Conservation (phyloP, 2,113 vertebrate genomes). For the Anoplopoma fimbria region DNA sequence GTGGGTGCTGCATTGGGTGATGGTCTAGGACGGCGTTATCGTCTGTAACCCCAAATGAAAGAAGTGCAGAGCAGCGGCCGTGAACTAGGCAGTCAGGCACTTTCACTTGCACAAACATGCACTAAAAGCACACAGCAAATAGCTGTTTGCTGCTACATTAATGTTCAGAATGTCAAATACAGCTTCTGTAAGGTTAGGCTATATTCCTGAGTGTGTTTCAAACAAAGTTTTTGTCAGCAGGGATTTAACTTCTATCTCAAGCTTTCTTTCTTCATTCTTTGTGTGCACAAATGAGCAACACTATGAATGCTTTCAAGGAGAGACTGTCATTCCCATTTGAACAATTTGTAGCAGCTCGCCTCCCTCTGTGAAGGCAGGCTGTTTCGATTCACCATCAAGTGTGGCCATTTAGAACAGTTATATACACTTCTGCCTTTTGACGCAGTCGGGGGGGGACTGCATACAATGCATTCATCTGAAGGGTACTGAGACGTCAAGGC, state of each 20-base stretch:
- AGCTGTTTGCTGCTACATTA: too few relatives aligned
- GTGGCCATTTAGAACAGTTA: not conserved
- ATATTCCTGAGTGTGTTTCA: not conserved
- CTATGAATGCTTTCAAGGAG: not conserved
- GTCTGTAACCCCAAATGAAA: too few relatives aligned
- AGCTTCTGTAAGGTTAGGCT: too few relatives aligned
- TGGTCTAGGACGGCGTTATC: too few relatives aligned
- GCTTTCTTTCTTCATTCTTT: not conserved
- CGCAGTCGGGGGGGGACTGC: fast-evolving
- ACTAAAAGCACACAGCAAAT: too few relatives aligned
- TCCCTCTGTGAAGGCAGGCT: not conserved
- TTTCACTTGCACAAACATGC: too few relatives aligned
- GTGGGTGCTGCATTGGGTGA: too few relatives aligned
- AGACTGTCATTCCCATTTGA: not conserved
- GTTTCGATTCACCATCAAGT: not conserved
- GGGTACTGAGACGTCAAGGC: not conserved
- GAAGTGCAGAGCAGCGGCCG: too few relatives aligned
- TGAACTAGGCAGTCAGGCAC: too few relatives aligned
- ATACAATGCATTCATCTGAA: not conserved
- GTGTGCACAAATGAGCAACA: not conserved
- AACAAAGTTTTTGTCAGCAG: not conserved
- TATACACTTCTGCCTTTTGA: not conserved
- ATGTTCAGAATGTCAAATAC: too few relatives aligned
- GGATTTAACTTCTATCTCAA: not conserved
- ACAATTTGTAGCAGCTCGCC: not conserved